Evolutionary conservation across 2,113 vertebrate genomes (phyloP).

Genomic region (Terrapene triunguis): DNA sequence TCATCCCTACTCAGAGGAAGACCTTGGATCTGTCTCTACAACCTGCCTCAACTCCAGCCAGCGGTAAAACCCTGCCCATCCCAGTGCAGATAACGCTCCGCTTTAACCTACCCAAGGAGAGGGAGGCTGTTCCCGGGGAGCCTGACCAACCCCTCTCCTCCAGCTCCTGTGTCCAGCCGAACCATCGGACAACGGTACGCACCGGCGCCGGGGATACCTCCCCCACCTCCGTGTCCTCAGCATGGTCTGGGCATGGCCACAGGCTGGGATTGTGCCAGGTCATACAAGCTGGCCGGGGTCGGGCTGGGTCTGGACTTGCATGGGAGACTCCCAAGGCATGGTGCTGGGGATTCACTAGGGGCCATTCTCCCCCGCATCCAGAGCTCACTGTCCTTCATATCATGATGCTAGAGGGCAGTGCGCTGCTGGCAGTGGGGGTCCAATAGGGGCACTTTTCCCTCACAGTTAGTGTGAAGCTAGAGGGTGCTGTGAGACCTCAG

Average conservation of each 20-base stretch:
- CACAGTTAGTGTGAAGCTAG: not conserved
- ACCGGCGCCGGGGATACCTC: slow-evolving; percentile 45
- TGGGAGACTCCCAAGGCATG: not conserved
- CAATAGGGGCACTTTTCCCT: not conserved
- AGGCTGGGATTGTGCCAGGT: not conserved
- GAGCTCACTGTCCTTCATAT: not conserved
- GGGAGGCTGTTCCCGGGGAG: slow-evolving; percentile 75
- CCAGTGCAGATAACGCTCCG: slow-evolving; percentile 89
- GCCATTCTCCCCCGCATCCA: not conserved
- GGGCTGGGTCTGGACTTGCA: slow-evolving; percentile 19
- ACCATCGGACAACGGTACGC: slow-evolving; percentile 74
- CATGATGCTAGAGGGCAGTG: not conserved
- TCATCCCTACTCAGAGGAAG: slow-evolving; percentile 91
- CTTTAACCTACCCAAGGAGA: slow-evolving; percentile 79
- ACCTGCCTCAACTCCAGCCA: slow-evolving; percentile 89
- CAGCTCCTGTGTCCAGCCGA: slow-evolving; percentile 76
- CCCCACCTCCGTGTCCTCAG: not conserved
- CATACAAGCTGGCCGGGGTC: slow-evolving; percentile 25
- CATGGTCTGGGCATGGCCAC: not conserved
- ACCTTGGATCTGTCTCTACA: slow-evolving; percentile 91
- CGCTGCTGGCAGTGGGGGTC: not conserved
- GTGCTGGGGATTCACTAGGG: not conserved
- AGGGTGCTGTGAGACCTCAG: not conserved
- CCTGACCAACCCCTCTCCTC: slow-evolving; percentile 75
- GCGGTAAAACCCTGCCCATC: slow-evolving; percentile 95